A percentile compares a stretch with the other conserved stretches of the same genome.
These are phyloP conservation scores for Synanthedon formicaeformis DNA, from an alignment of 2,888 invertebrate species.

Conservation along the genomic window DNA sequence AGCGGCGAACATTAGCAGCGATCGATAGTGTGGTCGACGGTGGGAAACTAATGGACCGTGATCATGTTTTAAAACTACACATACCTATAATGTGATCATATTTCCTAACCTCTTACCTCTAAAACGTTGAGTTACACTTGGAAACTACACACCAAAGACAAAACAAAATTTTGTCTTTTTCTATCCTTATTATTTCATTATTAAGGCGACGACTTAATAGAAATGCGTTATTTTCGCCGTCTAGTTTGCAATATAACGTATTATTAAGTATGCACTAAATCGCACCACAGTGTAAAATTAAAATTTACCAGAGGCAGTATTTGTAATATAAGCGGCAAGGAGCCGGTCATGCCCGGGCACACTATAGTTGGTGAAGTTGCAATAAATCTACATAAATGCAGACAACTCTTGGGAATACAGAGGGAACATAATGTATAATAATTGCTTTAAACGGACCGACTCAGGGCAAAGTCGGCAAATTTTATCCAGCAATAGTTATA, in stretches of 20 bases:
- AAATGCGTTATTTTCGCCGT: too few relatives aligned
- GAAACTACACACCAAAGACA: too few relatives aligned
- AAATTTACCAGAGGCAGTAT: background rate
- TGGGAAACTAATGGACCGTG: constrained; percentile 26
- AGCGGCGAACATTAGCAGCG: constrained; percentile 23
- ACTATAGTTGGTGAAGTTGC: constrained; percentile 12
- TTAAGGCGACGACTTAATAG: too few relatives aligned
- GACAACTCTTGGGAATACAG: constrained; percentile 26
- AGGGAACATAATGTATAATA: constrained; percentile 38
- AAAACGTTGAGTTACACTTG: background rate
- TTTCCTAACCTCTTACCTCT: background rate
- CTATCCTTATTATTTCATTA: too few relatives aligned
- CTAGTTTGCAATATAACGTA: too few relatives aligned
- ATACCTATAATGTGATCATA: background rate
- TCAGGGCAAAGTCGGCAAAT: constrained; percentile 19
- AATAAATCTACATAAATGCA: constrained; percentile 45
- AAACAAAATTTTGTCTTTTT: too few relatives aligned
- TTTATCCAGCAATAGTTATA: constrained; percentile 23
- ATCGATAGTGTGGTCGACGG: constrained; percentile 23
- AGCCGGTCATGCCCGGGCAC: background rate
- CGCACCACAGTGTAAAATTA: background rate
- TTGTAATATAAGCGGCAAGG: background rate
- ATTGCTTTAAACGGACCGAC: constrained; percentile 23
- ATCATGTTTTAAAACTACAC: constrained; percentile 23
- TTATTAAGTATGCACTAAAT: background rate